phyloP scores from a whole-genome alignment of 1,140 invertebrate genomes.

The Dendroctonus valens region DNA sequence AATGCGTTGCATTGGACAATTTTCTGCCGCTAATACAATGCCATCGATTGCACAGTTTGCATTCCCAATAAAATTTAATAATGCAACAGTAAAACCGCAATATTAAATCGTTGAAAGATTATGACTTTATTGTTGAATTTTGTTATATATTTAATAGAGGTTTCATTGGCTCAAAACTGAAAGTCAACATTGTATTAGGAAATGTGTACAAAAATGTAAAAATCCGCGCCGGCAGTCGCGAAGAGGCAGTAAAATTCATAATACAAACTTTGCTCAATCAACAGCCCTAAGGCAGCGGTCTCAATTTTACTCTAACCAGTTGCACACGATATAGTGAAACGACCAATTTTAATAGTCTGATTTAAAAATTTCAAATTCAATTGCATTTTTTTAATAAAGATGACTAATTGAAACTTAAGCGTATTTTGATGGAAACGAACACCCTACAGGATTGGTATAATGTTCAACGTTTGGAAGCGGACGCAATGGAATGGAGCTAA shows the following conservation, averaged over 20 bases:
- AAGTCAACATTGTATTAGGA: conserved; percentile 45
- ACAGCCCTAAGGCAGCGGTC: conserved; percentile 36
- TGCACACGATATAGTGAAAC: conserved; percentile 30
- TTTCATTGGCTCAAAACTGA: conserved; percentile 44
- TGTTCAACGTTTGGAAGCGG: too few relatives aligned
- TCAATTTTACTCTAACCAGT: conserved; percentile 38
- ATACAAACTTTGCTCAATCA: conserved; percentile 46
- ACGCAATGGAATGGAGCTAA: too few relatives aligned
- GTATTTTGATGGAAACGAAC: too few relatives aligned
- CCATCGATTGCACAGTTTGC: conserved; percentile 22
- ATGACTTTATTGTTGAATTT: conserved; percentile 41
- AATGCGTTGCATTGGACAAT: conserved; percentile 12
- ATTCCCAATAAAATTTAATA: conserved; percentile 31
- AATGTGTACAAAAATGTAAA: conserved; percentile 44
- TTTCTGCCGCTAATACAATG: conserved; percentile 18
- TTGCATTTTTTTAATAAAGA: background rate
- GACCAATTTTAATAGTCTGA: conserved; percentile 7
- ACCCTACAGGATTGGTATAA: too few relatives aligned
- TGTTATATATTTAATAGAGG: conserved; percentile 42
- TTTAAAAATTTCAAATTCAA: conserved; percentile 8
- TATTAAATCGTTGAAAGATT: conserved; percentile 27
- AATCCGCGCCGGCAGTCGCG: conserved; percentile 41
- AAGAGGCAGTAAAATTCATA: conserved; percentile 46
- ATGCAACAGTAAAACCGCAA: conserved; percentile 29
- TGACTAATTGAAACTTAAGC: too few relatives aligned